phyloP scores from a whole-genome alignment of 2,113 vertebrate species.

The Taxidea taxus region DNA sequence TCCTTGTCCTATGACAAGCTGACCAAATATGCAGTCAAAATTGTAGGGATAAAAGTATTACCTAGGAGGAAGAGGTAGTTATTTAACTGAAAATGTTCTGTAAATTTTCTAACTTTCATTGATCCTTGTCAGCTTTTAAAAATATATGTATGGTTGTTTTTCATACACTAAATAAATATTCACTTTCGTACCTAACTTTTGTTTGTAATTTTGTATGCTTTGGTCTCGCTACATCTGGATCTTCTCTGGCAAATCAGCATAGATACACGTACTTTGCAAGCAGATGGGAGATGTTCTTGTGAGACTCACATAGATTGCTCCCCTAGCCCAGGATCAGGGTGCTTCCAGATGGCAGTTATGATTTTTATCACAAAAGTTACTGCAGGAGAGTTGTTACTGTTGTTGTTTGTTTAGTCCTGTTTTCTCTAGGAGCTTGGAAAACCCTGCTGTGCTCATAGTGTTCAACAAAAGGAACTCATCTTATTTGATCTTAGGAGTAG shows the following conservation, averaged over 20 bases:
- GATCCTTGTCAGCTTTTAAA: background rate
- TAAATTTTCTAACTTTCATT: background rate
- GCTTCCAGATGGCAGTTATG: background rate
- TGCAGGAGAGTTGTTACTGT: background rate
- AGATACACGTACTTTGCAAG: background rate
- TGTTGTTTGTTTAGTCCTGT: background rate
- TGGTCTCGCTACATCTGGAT: background rate
- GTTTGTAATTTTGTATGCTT: background rate
- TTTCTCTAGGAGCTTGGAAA: background rate
- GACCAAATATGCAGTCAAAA: background rate
- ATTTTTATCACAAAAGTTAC: background rate
- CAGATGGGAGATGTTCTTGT: background rate
- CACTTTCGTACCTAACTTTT: background rate
- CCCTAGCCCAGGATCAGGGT: background rate
- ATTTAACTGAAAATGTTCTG: background rate
- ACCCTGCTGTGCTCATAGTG: background rate
- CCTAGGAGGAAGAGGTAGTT: background rate
- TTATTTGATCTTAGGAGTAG: background rate
- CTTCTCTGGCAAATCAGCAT: background rate
- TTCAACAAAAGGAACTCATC: background rate
- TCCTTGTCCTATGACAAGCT: background rate
- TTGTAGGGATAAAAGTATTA: background rate
- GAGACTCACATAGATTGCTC: background rate
- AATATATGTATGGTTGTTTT: background rate
- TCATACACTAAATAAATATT: background rate